These are phyloP conservation scores for Drosophila malerkotliana DNA, from an alignment of 1,140 invertebrate species.

Conservation along the genomic window DNA sequence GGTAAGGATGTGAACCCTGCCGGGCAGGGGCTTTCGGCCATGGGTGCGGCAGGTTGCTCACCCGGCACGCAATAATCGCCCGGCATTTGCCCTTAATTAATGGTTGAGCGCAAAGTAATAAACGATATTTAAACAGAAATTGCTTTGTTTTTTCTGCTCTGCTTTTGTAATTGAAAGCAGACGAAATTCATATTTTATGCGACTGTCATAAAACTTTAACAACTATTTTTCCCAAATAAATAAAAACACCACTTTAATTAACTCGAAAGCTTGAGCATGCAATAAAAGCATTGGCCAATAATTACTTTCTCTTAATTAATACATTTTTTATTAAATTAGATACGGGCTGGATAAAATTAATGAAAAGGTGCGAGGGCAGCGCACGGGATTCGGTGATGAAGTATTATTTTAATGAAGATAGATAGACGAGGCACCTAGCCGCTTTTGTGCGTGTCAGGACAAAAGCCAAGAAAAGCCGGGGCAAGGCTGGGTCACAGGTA, in stretches of 20 bases:
- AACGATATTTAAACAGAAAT: constrained; percentile 67
- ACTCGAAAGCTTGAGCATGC: constrained; percentile 46
- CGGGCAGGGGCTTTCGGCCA: constrained; percentile 11
- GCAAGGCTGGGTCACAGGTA: constrained; percentile 37
- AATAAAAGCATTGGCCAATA: constrained; percentile 50
- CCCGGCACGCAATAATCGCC: constrained; percentile 75
- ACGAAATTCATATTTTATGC: constrained; percentile 48
- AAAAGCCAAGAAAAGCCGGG: constrained; percentile 58
- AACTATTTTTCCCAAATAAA: constrained; percentile 36
- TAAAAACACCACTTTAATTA: constrained; percentile 54
- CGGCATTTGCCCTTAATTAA: constrained; percentile 76
- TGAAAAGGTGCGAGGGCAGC: constrained; percentile 2
- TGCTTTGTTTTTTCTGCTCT: constrained; percentile 61
- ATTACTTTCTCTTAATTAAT: constrained; percentile 69
- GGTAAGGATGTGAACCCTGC: constrained; percentile 3
- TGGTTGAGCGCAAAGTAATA: constrained; percentile 68
- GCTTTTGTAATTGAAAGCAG: constrained; percentile 71
- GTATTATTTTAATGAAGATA: constrained; percentile 76
- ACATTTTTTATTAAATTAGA: constrained; percentile 62
- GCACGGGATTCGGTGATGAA: constrained; percentile 61
- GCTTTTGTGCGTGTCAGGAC: constrained; percentile 56
- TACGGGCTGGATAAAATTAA: constrained; percentile 5
- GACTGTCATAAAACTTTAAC: constrained; percentile 58
- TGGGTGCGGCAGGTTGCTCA: constrained; percentile 46
- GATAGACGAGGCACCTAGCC: constrained; percentile 19